A percentile compares a stretch with the other conserved stretches of the same genome.
phyloP scores from a whole-genome alignment of 2,113 vertebrate genomes.

The Tragulus kanchil region DNA sequence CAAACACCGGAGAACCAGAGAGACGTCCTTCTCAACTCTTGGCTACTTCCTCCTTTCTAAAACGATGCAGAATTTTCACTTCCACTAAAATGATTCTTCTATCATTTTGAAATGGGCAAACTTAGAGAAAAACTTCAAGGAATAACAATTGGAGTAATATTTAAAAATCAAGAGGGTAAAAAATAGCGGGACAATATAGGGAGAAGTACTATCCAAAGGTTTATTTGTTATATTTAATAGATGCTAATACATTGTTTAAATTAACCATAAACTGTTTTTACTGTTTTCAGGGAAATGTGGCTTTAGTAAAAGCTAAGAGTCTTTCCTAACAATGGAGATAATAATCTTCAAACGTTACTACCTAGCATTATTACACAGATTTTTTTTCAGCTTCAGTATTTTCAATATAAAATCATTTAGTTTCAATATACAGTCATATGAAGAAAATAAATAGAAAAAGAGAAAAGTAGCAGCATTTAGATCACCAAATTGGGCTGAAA shows the following conservation, averaged over 20 bases:
- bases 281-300: neutral
- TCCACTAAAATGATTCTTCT: neutral
- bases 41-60: slow-evolving; percentile 4
- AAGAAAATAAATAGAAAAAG: neutral
- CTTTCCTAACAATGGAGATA: neutral
- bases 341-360: neutral
- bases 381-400: neutral
- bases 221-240: slow-evolving; percentile 10
- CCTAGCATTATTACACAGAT: neutral
- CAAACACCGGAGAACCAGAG: neutral
- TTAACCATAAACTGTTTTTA: neutral
- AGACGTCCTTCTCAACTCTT: neutral
- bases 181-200: neutral
- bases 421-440: neutral
- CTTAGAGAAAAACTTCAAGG: neutral
- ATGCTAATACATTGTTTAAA: neutral
- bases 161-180: slow-evolving; percentile 3
- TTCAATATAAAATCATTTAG: neutral
- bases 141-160: neutral
- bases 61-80: slow-evolving; percentile 5
- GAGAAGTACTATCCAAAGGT: neutral
- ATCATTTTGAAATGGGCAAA: neutral
- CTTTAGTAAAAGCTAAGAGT: neutral
- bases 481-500: neutral
- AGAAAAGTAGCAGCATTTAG: no score